Conservation (phyloP, 2,797 vertebrate genomes). For the Zalophus californianus region DNA sequence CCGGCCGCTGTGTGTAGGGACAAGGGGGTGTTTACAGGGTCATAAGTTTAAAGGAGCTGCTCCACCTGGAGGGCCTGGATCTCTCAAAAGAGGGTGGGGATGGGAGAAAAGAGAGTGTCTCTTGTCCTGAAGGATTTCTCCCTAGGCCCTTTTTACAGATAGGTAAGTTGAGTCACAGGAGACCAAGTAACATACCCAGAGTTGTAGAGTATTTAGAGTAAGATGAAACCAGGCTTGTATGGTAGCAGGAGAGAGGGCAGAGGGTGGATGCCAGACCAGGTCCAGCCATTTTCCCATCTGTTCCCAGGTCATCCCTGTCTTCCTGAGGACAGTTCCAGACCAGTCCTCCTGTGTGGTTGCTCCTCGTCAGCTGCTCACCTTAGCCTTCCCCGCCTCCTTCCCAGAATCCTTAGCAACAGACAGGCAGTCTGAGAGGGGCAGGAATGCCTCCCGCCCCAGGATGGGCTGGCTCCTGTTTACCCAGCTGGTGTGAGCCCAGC, state of each 20-base stretch:
- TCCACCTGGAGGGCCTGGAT: neutral
- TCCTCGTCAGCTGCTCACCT: neutral
- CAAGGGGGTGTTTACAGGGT: neutral
- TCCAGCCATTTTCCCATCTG: neutral
- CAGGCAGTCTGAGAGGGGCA: slow-evolving; percentile 16
- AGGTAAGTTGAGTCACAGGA: slow-evolving; percentile 6
- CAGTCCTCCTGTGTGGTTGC: neutral
- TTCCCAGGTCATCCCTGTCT: neutral
- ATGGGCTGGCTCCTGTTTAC: slow-evolving; percentile 72
- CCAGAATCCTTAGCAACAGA: slow-evolving; percentile 77
- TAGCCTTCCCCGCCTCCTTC: slow-evolving; percentile 50
- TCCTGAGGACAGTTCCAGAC: neutral
- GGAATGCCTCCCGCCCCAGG: neutral
- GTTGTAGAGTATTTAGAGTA: neutral
- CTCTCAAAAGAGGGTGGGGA: neutral
- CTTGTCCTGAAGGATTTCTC: neutral
- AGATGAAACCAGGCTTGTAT: neutral
- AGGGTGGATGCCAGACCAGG: neutral
- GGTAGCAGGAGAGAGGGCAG: neutral
- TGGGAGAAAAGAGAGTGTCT: neutral
- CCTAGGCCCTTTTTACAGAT: neutral
- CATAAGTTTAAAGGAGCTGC: neutral
- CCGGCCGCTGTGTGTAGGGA: neutral
- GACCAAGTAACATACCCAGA: neutral
- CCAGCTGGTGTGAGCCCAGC: slow-evolving; percentile 74